Evolutionary conservation across 2,888 invertebrate species (phyloP).

Genomic region (Oxyscelio sp.): DNA sequence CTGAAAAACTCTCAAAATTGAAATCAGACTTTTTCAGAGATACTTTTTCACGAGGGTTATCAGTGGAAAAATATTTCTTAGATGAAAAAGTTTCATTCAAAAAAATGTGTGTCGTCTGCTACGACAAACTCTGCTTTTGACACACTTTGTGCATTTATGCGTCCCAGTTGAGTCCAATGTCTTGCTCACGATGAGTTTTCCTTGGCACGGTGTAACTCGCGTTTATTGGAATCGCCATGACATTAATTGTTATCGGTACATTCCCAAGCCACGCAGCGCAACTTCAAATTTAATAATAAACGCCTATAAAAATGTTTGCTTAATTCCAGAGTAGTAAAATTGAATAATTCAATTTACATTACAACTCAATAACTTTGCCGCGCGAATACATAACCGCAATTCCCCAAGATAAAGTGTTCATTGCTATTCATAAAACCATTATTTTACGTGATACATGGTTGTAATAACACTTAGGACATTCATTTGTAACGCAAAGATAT

Average conservation of each 20-base stretch:
- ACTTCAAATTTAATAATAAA: background rate
- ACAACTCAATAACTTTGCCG: slow-evolving; percentile 39
- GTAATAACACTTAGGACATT: slow-evolving; percentile 42
- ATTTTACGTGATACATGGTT: slow-evolving; percentile 39
- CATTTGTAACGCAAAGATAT: slow-evolving; percentile 34
- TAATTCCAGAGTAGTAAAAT: background rate
- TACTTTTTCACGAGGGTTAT: too few relatives aligned
- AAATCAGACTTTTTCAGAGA: too few relatives aligned
- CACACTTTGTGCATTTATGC: slow-evolving; percentile 45
- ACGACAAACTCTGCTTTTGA: too few relatives aligned
- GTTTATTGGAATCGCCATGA: slow-evolving; percentile 40
- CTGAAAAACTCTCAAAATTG: too few relatives aligned
- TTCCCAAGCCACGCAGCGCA: slow-evolving; percentile 23
- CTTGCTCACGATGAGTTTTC: slow-evolving; percentile 59
- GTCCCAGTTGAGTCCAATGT: slow-evolving; percentile 65
- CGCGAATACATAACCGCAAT: slow-evolving; percentile 23
- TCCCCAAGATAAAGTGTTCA: slow-evolving; percentile 25
- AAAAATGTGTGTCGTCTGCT: too few relatives aligned
- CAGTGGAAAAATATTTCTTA: too few relatives aligned
- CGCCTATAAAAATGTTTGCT: background rate
- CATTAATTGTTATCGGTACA: slow-evolving; percentile 54
- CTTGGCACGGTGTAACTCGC: slow-evolving; percentile 62
- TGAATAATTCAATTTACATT: slow-evolving; percentile 36
- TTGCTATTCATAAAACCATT: slow-evolving; percentile 51
- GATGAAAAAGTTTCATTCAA: too few relatives aligned